phyloP scores from a whole-genome alignment of 2,797 vertebrate species.

The Octomys mimax region DNA sequence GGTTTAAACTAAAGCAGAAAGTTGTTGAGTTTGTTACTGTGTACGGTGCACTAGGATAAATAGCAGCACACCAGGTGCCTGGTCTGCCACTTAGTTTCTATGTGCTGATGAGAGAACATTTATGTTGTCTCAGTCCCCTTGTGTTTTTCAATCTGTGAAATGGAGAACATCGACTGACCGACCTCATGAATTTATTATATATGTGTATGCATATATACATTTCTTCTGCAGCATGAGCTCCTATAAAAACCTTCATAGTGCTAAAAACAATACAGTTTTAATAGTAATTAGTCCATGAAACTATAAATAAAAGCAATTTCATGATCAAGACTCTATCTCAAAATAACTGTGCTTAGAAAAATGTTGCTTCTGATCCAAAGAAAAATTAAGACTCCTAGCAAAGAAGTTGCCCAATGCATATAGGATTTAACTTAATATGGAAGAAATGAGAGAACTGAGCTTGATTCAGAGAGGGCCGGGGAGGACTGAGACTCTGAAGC shows the following conservation, averaged over 20 bases:
- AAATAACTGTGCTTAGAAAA: slow-evolving; percentile 4
- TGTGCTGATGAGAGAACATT: not conserved
- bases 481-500: not conserved
- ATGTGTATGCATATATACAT: not conserved
- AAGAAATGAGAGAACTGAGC: not conserved
- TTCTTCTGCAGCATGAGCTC: not conserved
- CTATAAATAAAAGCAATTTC: slow-evolving; percentile 4
- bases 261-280: slow-evolving; percentile 30
- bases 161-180: not conserved
- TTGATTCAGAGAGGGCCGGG: not conserved
- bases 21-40: not conserved
- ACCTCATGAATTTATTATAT: not conserved
- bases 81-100: not conserved
- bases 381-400: not conserved
- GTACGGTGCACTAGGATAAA: not conserved
- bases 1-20: not conserved
- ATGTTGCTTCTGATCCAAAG: not conserved
- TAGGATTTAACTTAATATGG: not conserved
- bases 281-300: not conserved
- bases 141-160: slow-evolving; percentile 27
- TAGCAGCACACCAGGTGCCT: not conserved
- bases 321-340: not conserved
- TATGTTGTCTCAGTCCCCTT: not conserved
- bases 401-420: not conserved
- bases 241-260: not conserved